Conservation (phyloP, 2,888 invertebrate species). For the Leptinotarsa tumamoca region DNA sequence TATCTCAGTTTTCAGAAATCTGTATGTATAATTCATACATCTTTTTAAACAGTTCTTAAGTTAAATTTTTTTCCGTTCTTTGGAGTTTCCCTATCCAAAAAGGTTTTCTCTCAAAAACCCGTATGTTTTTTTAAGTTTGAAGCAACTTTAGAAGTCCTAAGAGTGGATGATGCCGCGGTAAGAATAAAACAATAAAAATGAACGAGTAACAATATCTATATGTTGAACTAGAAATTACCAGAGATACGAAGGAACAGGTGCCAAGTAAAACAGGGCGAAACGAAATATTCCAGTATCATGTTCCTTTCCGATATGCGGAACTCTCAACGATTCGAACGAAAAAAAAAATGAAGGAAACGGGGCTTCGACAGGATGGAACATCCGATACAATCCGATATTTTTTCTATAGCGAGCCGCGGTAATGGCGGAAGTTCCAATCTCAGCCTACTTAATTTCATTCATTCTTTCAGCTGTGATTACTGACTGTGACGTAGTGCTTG, state of each 20-base stretch:
- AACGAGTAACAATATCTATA: too few relatives aligned
- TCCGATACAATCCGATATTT: conserved; percentile 25
- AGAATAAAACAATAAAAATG: too few relatives aligned
- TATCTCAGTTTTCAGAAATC: too few relatives aligned
- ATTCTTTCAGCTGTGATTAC: conserved; percentile 41
- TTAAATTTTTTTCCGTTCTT: too few relatives aligned
- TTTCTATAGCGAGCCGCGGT: conserved; percentile 19
- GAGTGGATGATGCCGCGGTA: too few relatives aligned
- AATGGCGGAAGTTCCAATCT: conserved; percentile 48
- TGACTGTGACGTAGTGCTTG: conserved; percentile 38
- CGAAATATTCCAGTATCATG: not conserved
- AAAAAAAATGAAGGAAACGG: conserved; percentile 23
- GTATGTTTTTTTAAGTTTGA: too few relatives aligned
- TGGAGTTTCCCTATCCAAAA: too few relatives aligned
- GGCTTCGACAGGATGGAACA: conserved; percentile 28
- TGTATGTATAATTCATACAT: too few relatives aligned
- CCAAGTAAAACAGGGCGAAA: conserved; percentile 3
- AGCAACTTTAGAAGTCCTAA: too few relatives aligned
- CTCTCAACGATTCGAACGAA: conserved; percentile 3
- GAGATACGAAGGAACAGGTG: not conserved
- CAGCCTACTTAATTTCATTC: conserved; percentile 47
- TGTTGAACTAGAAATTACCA: too few relatives aligned
- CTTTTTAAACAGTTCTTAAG: too few relatives aligned
- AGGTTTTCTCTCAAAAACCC: too few relatives aligned
- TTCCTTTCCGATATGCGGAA: not conserved